phyloP scores from a whole-genome alignment of 2,888 invertebrate species.

The Lochmaea capreae region DNA sequence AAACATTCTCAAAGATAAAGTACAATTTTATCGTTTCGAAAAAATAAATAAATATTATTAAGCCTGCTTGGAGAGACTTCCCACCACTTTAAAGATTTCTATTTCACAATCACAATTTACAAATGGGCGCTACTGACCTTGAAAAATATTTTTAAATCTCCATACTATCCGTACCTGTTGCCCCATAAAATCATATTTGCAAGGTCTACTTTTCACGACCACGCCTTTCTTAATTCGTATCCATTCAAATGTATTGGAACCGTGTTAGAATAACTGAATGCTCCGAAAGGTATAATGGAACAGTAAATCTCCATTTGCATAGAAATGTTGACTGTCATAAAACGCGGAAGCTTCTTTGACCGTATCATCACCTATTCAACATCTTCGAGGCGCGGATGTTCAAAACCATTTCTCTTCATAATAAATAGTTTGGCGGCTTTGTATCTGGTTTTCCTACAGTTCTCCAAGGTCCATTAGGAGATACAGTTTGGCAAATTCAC shows the following conservation, averaged over 20 bases:
- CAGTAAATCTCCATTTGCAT: constrained; percentile 22
- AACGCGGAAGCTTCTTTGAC: constrained; percentile 18
- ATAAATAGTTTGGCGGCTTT: constrained; percentile 5
- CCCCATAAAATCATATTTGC: constrained; percentile 3
- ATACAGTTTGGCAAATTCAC: too few relatives aligned
- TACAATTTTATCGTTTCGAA: too few relatives aligned
- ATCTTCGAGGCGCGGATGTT: neutral
- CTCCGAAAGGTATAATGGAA: constrained; percentile 12
- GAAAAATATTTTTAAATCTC: too few relatives aligned
- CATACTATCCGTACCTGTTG: too few relatives aligned
- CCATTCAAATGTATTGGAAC: constrained; percentile 12
- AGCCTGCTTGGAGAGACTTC: too few relatives aligned
- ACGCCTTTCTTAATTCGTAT: constrained; percentile 22
- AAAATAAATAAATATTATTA: too few relatives aligned
- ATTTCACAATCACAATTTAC: too few relatives aligned
- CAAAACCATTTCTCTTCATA: neutral
- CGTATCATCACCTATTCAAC: constrained; percentile 19
- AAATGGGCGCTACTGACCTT: too few relatives aligned
- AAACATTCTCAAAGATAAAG: too few relatives aligned
- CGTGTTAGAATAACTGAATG: constrained; percentile 17
- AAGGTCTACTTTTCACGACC: constrained; percentile 5
- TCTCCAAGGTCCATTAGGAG: too few relatives aligned
- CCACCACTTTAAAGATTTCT: too few relatives aligned
- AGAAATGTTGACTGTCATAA: constrained; percentile 25
- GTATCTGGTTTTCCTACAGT: neutral